Base-by-base conservation (phyloP, 2,113 vertebrate genomes). In the Limnothrissa miodon region DNA sequence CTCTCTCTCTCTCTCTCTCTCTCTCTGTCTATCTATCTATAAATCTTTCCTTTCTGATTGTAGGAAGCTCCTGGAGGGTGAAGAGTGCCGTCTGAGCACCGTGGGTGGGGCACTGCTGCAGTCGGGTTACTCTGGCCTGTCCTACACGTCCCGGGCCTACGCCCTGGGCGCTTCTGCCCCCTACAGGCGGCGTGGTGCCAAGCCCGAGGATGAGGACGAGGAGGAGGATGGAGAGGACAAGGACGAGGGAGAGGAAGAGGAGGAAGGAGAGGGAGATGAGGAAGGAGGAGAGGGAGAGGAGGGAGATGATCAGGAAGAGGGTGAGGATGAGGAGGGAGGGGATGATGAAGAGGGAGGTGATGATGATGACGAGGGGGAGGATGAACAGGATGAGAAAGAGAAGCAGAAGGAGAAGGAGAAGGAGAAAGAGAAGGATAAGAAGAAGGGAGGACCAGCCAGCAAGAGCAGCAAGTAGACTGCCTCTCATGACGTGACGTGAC, bases 51-150 rank as follows among this genome's bases (percentile, higher is more conserved):
- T 33, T 4, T 21, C 80, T 36, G 33, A 13, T 42, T 56, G 33
- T 85, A 96, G 96, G 92, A 96, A 96, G 93, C 88, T 96, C 23
- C 93, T 96, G 87, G 96, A 96, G 78, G 95, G 96, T 0, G 95
- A 96, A 39, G 96, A 96, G 88, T 95, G 94, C n/a, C 95, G 96
- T 81, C 89, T 96, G 83, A 95, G 91, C 89, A 89, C 90, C 0
- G 89, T 94, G 0, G 87, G 93, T 0, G 92, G 94, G 0, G 87
- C 90, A 80, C 86, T 93, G 87, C 86, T 95, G 51, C 93, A 95
- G 82, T 90, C 94, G 0, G 90, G 93, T 81, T 95, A 94, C 87
- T 87, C 92, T 0, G 87, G 93, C 83, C 91, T 92, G 85, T 94
- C 94, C 85, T 94, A 94, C 82, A 89, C 92, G 17, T 89, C 91